phyloP scores from a whole-genome alignment of 2,888 invertebrate genomes.

The Diplolepis rosae region DNA sequence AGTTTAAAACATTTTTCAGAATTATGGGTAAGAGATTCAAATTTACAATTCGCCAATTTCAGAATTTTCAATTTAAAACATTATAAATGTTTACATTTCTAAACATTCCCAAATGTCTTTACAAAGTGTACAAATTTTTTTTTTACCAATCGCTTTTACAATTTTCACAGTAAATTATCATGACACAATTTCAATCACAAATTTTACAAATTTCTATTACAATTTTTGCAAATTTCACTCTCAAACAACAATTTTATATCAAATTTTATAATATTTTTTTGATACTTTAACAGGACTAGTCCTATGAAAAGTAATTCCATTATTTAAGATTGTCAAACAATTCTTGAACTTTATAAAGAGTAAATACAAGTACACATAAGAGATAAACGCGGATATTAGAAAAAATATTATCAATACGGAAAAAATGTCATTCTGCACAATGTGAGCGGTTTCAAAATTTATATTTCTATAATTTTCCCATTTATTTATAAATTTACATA shows the following conservation, averaged over 20 bases:
- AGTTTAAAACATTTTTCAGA: background rate
- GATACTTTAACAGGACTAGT: too few species aligned
- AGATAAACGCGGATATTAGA: background rate
- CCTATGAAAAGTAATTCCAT: background rate
- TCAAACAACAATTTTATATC: background rate
- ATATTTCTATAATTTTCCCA: background rate
- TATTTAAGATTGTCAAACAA: conserved; percentile 25
- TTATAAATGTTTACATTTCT: background rate
- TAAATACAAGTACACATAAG: too few species aligned
- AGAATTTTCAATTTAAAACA: background rate
- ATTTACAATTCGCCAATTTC: background rate
- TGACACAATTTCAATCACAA: too few species aligned
- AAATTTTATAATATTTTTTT: background rate
- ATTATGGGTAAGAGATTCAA: background rate
- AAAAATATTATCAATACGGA: background rate
- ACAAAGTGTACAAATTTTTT: too few species aligned
- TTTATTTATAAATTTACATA: background rate
- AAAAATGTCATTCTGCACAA: background rate
- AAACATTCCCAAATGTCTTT: background rate
- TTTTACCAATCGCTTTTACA: background rate
- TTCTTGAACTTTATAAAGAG: background rate
- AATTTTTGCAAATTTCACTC: background rate
- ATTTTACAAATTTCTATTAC: too few species aligned
- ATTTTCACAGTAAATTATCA: too few species aligned
- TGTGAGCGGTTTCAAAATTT: background rate